phyloP scores from a whole-genome alignment of 1,140 invertebrate genomes.

The Drosophila arawakana region DNA sequence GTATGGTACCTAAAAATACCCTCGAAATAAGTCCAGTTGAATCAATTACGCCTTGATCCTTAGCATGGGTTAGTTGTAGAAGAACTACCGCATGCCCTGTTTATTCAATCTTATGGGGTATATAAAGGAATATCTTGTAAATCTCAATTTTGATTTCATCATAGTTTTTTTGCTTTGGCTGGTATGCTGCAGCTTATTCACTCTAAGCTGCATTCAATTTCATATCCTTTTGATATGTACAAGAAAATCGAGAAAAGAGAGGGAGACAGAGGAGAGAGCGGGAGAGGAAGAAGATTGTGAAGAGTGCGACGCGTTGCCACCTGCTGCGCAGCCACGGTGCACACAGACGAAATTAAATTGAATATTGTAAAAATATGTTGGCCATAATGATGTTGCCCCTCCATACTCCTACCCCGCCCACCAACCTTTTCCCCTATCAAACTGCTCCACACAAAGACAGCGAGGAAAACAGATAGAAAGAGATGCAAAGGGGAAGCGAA shows the following conservation, averaged over 20 bases:
- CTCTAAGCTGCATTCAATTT: constrained; percentile 59
- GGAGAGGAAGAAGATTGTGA: background rate
- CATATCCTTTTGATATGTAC: constrained; percentile 10
- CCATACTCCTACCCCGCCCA: background rate
- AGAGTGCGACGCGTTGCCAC: constrained; percentile 9
- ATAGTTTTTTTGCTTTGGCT: constrained; percentile 17
- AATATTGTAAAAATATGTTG: constrained; percentile 81
- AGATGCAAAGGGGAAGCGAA: background rate
- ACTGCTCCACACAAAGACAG: background rate
- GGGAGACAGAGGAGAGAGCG: background rate
- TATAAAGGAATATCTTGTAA: constrained; percentile 22
- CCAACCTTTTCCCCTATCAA: background rate
- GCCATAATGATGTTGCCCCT: constrained; percentile 63
- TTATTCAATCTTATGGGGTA: background rate
- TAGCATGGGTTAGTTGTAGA: background rate
- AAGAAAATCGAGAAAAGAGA: background rate
- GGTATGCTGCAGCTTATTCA: constrained; percentile 34
- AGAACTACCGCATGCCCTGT: background rate
- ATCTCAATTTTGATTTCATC: constrained; percentile 23
- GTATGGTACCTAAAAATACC: background rate
- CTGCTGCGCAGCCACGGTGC: constrained; percentile 26
- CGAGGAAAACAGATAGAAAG: background rate
- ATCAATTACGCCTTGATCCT: too few species aligned
- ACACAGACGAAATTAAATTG: constrained; percentile 77
- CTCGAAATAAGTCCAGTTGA: background rate